Base-by-base conservation (phyloP, 2,113 vertebrate genomes). In the Craseonycteris thonglongyai region DNA sequence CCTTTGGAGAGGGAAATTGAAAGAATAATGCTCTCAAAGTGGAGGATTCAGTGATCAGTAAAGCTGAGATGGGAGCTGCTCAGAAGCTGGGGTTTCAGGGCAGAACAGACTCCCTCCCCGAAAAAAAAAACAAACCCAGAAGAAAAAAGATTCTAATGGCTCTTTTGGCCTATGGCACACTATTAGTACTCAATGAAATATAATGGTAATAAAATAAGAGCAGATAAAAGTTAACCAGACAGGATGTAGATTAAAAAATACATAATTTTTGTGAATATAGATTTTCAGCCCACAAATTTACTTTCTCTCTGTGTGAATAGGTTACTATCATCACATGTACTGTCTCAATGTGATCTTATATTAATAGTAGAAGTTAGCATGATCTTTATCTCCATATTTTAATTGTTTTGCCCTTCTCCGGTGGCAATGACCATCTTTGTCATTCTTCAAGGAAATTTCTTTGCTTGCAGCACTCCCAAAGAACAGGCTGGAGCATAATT, bases 341-440 rank as follows among this genome's bases (percentile, higher is more conserved):
- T 81, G 65, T 92, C 59, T 85, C 68, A 35, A 24, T 65, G 19
- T 71, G 35, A 49, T 95, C 93, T 95, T 93, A 56, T 54, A 71
- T 35, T 69, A 88, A 95, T 54, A 76, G 72, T 71, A 72, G 40
- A 94, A 69, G 89, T 26, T 30, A 87, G 75, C 75, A 42, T 4
- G 35, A 80, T 95, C 89, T 51, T 94, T 94, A 75, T 91, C 54
- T 94, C 59, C 45, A 18, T n/a, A 75, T 68, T 95, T 96, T 83
- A 76, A 89, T 94, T 96, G 78, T 84, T 51, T 93, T 66, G 45
- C 63, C 22, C 28, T 80, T 91, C 71, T 90, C 51, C 40, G 68
- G 78, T 5, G 35, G 40, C 42, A 21, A 54, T 63, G 68, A 80
- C 56, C n/a, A 61, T 58, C 56, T 94, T 69, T 66, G 42, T 75